phyloP scores from a whole-genome alignment of 2,888 invertebrate species.

The Cephus pygmeus region DNA sequence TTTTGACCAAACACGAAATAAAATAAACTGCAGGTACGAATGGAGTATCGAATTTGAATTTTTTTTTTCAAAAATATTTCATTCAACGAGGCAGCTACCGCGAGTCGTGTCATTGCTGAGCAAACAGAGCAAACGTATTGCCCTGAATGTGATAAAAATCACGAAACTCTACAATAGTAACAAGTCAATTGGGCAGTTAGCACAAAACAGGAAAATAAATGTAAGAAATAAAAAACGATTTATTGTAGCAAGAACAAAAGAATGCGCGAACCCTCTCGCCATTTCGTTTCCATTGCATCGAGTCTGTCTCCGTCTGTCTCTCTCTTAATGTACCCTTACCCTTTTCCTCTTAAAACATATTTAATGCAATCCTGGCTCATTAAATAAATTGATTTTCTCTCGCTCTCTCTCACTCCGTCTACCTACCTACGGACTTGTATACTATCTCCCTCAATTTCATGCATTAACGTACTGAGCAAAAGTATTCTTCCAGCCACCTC shows the following conservation, averaged over 20 bases:
- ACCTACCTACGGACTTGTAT: not conserved
- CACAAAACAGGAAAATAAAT: not conserved
- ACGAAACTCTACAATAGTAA: no score
- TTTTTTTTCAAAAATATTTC: no score
- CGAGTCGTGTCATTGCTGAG: no score
- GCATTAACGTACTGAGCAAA: not conserved
- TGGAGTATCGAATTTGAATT: no score
- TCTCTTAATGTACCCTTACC: not conserved
- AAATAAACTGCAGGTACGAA: no score
- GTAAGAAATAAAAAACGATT: not conserved
- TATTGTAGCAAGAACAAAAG: not conserved
- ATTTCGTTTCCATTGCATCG: not conserved
- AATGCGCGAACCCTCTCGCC: not conserved
- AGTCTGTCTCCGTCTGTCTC: not conserved
- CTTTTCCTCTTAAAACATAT: not conserved
- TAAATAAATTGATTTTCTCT: not conserved
- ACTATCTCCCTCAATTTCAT: not conserved
- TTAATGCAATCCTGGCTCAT: not conserved
- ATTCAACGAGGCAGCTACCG: no score
- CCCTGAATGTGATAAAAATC: not conserved
- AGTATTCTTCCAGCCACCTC: not conserved
- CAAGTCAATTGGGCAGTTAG: not conserved
- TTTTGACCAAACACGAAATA: not conserved
- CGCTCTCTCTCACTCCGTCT: not conserved
- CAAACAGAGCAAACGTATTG: no score